Percentiles rank a stretch among this genome's conserved stretches.
Conservation (phyloP, 2,888 invertebrate genomes). For the Tachina lurida region DNA sequence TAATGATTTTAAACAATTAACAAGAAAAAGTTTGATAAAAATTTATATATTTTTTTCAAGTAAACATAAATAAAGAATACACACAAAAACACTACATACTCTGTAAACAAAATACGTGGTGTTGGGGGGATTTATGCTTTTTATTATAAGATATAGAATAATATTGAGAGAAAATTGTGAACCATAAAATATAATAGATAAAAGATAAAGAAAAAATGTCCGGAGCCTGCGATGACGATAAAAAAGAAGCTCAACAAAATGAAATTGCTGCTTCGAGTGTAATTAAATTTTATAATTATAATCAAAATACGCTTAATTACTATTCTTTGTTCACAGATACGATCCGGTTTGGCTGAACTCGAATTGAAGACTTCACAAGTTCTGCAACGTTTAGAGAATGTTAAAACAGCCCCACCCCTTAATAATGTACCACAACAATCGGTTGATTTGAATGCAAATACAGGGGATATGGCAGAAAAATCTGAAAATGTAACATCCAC, state of each 20-base stretch:
- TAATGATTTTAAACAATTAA: conserved; percentile 52
- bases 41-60: conserved; percentile 28
- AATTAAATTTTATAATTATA: conserved; percentile 72
- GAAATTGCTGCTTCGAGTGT: conserved; percentile 83
- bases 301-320: conserved; percentile 9
- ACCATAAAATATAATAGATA: conserved; percentile 51
- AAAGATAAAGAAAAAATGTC: conserved; percentile 73
- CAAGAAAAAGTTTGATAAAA: conserved; percentile 40
- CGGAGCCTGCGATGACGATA: conserved; percentile 76
- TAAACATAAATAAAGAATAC: conserved; percentile 21
- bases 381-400: conserved; percentile 87
- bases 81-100: conserved; percentile 10
- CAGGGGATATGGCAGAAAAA: conserved; percentile 52
- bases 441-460: conserved; percentile 72
- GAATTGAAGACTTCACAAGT: conserved; percentile 90
- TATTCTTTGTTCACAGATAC: conserved; percentile 83
- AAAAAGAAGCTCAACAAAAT: conserved; percentile 77
- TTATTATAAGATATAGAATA: background rate
- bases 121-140: background rate
- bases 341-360: conserved; percentile 86
- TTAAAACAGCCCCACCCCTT: conserved; percentile 79
- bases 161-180: conserved; percentile 14
- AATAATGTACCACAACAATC: conserved; percentile 78
- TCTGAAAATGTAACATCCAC: conserved; percentile 42
- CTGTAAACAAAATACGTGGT: conserved; percentile 56